phyloP scores from a whole-genome alignment of 2,888 invertebrate genomes.

The Thecocarcelia acutangulata region DNA sequence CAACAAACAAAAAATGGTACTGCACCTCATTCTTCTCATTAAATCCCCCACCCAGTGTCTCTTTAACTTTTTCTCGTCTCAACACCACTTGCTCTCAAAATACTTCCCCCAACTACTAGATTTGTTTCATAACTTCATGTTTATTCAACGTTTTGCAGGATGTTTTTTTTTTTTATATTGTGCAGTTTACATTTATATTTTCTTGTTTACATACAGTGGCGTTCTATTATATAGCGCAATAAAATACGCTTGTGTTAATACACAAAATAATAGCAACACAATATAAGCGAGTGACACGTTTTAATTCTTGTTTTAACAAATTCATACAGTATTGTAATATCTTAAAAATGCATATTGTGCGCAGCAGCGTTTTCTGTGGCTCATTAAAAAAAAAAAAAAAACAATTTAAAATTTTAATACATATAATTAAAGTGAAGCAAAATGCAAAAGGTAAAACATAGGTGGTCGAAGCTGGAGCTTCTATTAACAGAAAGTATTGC shows the following conservation, averaged over 20 bases:
- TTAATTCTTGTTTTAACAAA: too few relatives aligned
- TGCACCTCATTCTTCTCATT: neutral
- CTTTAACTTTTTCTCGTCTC: conserved; percentile 40
- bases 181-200: conserved; percentile 42
- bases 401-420: too few relatives aligned
- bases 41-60: conserved; percentile 1
- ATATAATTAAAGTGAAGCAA: too few relatives aligned
- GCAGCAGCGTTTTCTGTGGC: too few relatives aligned
- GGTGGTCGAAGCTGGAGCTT: too few relatives aligned
- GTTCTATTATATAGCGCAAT: conserved; percentile 15
- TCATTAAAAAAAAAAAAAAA: too few relatives aligned
- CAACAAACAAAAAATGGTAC: conserved; percentile 30
- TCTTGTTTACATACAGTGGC: conserved; percentile 44
- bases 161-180: conserved; percentile 32
- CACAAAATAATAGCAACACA: neutral
- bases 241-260: too few relatives aligned
- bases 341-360: too few relatives aligned
- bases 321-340: too few relatives aligned
- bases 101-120: conserved; percentile 8
- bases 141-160: conserved; percentile 51
- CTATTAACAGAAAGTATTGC: too few relatives aligned
- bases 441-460: too few relatives aligned
- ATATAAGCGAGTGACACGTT: too few relatives aligned
- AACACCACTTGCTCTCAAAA: conserved; percentile 20
- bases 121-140: conserved; percentile 51